phyloP scores from a whole-genome alignment of 2,797 vertebrate species.

The Lacerta agilis region DNA sequence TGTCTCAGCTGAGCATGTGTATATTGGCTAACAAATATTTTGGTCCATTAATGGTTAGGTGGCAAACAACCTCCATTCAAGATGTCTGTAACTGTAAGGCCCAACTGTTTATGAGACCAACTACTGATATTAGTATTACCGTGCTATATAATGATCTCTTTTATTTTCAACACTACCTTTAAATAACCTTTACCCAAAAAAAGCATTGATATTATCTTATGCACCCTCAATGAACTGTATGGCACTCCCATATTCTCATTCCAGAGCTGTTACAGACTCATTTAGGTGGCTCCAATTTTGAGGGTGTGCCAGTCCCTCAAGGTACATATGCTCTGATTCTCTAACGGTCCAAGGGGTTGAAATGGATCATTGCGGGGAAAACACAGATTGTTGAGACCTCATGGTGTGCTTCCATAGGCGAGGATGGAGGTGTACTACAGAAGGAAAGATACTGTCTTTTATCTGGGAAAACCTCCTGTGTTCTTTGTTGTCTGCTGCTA shows the following conservation, averaged over 20 bases:
- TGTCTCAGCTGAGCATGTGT: constrained; percentile 9
- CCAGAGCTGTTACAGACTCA: background rate
- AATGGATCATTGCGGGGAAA: background rate
- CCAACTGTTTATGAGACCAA: background rate
- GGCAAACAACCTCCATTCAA: background rate
- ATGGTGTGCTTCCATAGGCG: too few relatives aligned
- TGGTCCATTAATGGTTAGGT: background rate
- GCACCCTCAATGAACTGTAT: background rate
- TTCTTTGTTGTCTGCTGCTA: background rate
- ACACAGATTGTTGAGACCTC: background rate
- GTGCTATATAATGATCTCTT: background rate
- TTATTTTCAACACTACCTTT: background rate
- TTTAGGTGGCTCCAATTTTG: background rate
- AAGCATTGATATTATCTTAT: background rate
- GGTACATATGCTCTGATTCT: background rate
- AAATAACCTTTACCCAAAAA: background rate
- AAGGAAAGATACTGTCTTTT: background rate
- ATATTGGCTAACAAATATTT: constrained; percentile 51
- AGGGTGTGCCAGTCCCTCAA: background rate
- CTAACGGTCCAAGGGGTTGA: background rate
- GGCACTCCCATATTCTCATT: background rate
- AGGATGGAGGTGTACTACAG: background rate
- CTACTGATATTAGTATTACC: background rate
- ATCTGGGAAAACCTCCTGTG: background rate
- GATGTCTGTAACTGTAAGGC: background rate